Percentiles rank a stretch among this genome's conserved stretches.
These are phyloP conservation scores for Hydrochoerus hydrochaeris DNA, from an alignment of 2,113 vertebrate species.

Conservation along the genomic window DNA sequence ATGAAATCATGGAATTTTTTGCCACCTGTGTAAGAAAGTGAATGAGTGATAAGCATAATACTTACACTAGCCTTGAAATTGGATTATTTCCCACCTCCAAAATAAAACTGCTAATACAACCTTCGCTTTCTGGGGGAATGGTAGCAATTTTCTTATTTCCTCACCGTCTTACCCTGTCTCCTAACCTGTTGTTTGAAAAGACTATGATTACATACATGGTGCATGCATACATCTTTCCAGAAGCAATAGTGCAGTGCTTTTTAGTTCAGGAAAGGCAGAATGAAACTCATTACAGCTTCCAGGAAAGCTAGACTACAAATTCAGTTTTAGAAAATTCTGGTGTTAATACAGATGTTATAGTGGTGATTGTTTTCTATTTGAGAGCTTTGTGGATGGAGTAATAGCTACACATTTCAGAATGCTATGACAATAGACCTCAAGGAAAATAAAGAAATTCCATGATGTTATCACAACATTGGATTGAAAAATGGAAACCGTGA, in stretches of 20 bases:
- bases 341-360: not conserved
- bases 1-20: slow-evolving; percentile 16
- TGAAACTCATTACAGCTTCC: not conserved
- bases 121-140: not conserved
- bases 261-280: not conserved
- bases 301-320: not conserved
- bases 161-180: not conserved
- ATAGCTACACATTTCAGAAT: not conserved
- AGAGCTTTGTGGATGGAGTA: not conserved
- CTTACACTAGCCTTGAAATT: slow-evolving; percentile 30
- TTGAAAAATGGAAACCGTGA: not conserved
- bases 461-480: not conserved
- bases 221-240: not conserved
- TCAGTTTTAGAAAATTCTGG: not conserved
- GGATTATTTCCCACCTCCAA: slow-evolving; percentile 34
- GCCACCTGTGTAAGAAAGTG: slow-evolving; percentile 3
- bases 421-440: not conserved
- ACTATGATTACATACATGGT: not conserved
- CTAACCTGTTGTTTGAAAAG: not conserved
- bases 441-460: not conserved
- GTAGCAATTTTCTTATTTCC: slow-evolving; percentile 51
- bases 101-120: not conserved
- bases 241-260: not conserved
- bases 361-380: not conserved
- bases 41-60: slow-evolving; percentile 39